Evolutionary conservation across 2,113 vertebrate genomes (phyloP).

Genomic region (Eptesicus fuscus): DNA sequence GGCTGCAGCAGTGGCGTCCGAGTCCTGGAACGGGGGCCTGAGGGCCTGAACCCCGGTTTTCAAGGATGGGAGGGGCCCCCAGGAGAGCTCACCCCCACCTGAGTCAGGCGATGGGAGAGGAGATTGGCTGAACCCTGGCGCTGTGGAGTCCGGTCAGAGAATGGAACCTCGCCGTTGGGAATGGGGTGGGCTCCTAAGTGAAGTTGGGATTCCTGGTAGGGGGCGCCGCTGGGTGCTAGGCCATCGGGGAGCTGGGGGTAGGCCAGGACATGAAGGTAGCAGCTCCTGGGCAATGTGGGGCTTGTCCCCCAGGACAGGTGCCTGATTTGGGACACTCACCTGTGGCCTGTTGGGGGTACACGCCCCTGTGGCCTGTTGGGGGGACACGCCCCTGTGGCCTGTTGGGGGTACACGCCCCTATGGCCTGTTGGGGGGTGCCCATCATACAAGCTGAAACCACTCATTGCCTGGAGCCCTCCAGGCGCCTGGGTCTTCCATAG

Average conservation of each 20-base stretch:
- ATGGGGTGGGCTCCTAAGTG: background rate
- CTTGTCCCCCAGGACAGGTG: background rate
- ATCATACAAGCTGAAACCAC: background rate
- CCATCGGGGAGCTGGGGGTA: background rate
- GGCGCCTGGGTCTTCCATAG: background rate
- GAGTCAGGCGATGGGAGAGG: background rate
- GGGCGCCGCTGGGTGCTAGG: background rate
- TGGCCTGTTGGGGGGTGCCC: background rate
- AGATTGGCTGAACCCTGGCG: background rate
- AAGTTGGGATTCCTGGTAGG: background rate
- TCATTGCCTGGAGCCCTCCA: background rate
- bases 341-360: too few species aligned
- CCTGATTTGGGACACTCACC: background rate
- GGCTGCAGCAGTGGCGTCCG: background rate
- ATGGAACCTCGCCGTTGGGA: background rate
- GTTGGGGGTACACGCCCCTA: too few species aligned
- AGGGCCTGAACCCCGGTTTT: background rate
- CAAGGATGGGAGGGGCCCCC: background rate
- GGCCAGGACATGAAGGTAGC: background rate
- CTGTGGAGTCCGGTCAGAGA: background rate
- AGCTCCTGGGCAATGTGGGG: background rate
- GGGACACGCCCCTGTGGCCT: too few species aligned
- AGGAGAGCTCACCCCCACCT: background rate
- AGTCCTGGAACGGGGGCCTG: background rate
- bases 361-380: too few species aligned